Percentiles rank a stretch among this genome's conserved stretches.
phyloP scores from a whole-genome alignment of 1,140 invertebrate species.

The Tribolium madens region DNA sequence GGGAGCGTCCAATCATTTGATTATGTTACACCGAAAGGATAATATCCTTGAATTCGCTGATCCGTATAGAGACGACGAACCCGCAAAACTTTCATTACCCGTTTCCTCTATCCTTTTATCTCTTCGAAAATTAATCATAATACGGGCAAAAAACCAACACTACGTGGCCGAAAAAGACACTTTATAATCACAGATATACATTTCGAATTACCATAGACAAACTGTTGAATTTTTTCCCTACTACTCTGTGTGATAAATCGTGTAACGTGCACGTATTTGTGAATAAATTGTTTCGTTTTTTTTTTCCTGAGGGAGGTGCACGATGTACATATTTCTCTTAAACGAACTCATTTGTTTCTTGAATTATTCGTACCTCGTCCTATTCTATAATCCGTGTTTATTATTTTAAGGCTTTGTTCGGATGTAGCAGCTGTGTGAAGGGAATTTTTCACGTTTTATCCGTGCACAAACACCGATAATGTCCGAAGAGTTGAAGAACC shows the following conservation, averaged over 20 bases:
- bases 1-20: neutral
- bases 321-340: slow-evolving; percentile 33
- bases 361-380: slow-evolving; percentile 22
- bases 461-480: neutral
- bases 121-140: neutral
- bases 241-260: slow-evolving; percentile 8
- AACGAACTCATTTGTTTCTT: slow-evolving; percentile 39
- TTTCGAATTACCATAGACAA: slow-evolving; percentile 18
- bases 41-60: neutral
- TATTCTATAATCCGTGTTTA: slow-evolving; percentile 29
- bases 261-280: slow-evolving; percentile 29
- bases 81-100: neutral
- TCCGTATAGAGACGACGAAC: neutral
- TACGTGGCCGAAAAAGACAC: neutral
- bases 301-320: neutral
- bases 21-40: neutral
- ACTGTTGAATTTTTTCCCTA: slow-evolving; percentile 13
- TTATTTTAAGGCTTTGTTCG: slow-evolving; percentile 17
- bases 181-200: neutral
- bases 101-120: neutral
- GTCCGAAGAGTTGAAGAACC: neutral
- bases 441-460: neutral
- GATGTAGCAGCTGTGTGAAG: neutral
- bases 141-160: neutral
- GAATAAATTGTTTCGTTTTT: slow-evolving; percentile 44